These are phyloP conservation scores for Desmophyllum pertusum DNA, from an alignment of 92 coral and sea anemone genomes.

Conservation along the genomic window DNA sequence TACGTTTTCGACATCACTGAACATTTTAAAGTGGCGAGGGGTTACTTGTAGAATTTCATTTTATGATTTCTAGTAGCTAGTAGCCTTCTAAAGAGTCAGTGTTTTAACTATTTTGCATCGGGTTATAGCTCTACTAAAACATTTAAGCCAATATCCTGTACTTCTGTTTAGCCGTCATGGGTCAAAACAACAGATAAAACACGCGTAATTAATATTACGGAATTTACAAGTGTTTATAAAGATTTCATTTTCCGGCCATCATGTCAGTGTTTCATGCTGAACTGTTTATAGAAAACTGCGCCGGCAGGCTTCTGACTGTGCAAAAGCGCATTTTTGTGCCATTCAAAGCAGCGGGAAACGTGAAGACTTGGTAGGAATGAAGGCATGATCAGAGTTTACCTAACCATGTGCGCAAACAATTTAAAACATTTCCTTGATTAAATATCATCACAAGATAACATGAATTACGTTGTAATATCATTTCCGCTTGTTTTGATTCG, in stretches of 20 bases:
- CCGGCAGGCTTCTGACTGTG: too few relatives aligned
- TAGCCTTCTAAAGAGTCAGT: background rate
- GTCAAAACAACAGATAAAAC: background rate
- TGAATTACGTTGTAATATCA: constrained; percentile 2
- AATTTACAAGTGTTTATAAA: background rate
- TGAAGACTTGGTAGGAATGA: too few relatives aligned
- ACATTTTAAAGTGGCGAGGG: too few relatives aligned
- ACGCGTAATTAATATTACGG: background rate
- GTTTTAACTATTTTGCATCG: background rate
- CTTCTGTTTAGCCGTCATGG: background rate
- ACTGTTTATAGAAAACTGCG: too few relatives aligned
- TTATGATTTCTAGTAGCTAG: too few relatives aligned
- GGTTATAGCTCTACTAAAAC: background rate
- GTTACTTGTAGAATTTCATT: too few relatives aligned
- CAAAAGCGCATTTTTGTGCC: too few relatives aligned
- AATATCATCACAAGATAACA: background rate
- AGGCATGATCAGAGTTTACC: background rate
- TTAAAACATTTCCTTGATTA: constrained; percentile 3
- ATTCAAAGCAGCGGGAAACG: background rate
- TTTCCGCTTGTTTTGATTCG: constrained; percentile 33
- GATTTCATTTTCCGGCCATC: background rate
- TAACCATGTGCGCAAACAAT: background rate
- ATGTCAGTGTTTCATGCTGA: background rate
- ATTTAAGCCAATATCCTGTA: background rate
- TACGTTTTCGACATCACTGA: too few relatives aligned